Evolutionary conservation across 2,797 vertebrate genomes (phyloP), one percentile per base, ranked within the genome.

Genomic region (Typhlichthys subterraneus): DNA sequence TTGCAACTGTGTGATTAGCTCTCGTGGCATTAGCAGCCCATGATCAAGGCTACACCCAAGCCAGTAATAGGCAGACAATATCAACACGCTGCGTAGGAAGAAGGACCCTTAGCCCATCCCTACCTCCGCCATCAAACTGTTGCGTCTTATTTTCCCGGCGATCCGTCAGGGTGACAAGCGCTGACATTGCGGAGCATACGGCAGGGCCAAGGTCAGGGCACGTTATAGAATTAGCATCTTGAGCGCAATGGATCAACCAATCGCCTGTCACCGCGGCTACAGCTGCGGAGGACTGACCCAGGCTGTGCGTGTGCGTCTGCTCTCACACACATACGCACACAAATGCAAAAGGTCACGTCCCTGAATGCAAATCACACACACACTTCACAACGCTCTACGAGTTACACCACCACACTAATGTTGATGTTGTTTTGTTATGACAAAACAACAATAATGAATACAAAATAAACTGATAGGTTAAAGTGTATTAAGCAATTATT

Each of bases 121-220:
- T 5, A 1, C 42, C 59, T 64, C 73, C 23, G 33, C 65, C 15
- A 46, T 53, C 64, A 74, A 62, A 62, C 65, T 58, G 71, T 70
- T 80, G 72, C 74, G 77, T 82, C 81, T 83, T 73, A 82, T 87
- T 6, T 85, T 82, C 80, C 71, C 68, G 65, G 23, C 59, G 61
- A 84, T 85, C 73, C 69, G 80, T 89, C 83, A 75, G 53, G 2
- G 47, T 75, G 83, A 85, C 84, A 58, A 29, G 59, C 70, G 38
- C 59, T 63, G 48, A 64, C 62, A 81, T 65, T 63, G 69, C 70
- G 67, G 79, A 79, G 79, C 79, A 67, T 69, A 75, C 65, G 58
- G 60, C 54, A 15, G 45, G 72, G 70, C 78, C 47, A 63, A 59
- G 80, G 79, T 82, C 82, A 76, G 67, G 72, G 72, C 53, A 2